These are phyloP conservation scores for Dasysyrphus albostriatus DNA, from an alignment of 2,888 invertebrate species.

Conservation along the genomic window DNA sequence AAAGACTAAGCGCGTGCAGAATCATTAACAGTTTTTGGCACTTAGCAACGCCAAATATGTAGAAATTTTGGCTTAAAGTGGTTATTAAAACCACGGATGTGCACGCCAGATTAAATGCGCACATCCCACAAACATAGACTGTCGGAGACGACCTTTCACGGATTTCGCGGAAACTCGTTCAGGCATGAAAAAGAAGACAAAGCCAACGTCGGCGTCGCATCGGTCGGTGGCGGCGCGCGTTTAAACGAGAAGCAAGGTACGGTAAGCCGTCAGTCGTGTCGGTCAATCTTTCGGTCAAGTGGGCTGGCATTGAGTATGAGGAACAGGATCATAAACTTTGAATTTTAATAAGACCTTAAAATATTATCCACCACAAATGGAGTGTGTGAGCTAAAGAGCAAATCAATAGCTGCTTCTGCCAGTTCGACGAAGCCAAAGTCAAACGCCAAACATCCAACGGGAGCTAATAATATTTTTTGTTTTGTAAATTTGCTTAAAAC, in stretches of 20 bases:
- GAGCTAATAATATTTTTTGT: constrained; percentile 67
- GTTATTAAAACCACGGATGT: constrained; percentile 69
- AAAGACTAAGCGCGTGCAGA: constrained; percentile 39
- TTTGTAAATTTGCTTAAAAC: constrained; percentile 72
- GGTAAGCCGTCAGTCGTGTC: neutral
- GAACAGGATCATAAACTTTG: constrained; percentile 61
- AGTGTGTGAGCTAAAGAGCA: constrained; percentile 40
- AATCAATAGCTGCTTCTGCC: constrained; percentile 59
- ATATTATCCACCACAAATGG: constrained; percentile 64
- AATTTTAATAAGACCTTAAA: constrained; percentile 74
- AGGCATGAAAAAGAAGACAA: constrained; percentile 7
- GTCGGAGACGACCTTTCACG: constrained; percentile 55
- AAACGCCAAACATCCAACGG: constrained; percentile 27
- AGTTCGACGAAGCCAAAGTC: neutral
- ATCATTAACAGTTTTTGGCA: constrained; percentile 76
- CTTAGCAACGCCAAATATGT: constrained; percentile 63
- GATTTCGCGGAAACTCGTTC: constrained; percentile 58
- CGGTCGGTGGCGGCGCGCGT: neutral
- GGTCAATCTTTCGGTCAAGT: constrained; percentile 46
- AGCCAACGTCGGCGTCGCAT: neutral
- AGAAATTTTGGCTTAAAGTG: constrained; percentile 65
- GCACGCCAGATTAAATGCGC: constrained; percentile 46
- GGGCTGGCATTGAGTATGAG: constrained; percentile 49
- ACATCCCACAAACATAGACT: constrained; percentile 1
- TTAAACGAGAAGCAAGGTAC: neutral